These are phyloP conservation scores for Corvus cornix DNA, from an alignment of 2,113 vertebrate genomes.

Conservation along the genomic window DNA sequence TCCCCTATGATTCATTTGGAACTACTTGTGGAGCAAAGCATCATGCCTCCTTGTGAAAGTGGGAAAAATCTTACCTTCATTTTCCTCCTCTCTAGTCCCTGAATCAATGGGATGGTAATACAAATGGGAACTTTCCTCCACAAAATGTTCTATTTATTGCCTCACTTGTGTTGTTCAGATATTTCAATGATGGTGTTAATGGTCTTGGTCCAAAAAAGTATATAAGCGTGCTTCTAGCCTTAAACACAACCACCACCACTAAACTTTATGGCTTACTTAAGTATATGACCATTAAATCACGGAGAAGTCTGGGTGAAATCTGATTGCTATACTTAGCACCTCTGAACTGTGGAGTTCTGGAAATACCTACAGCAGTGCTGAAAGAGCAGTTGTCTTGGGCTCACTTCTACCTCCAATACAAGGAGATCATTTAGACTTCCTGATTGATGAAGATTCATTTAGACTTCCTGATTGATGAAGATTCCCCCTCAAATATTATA, in stretches of 20 bases:
- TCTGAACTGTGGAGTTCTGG: not conserved
- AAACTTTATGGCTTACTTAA: conserved; percentile 3
- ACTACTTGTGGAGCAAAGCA: not conserved
- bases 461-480: not conserved
- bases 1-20: not conserved
- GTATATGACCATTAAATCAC: not conserved
- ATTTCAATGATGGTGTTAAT: not conserved
- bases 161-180: not conserved
- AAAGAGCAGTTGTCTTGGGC: not conserved
- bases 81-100: not conserved
- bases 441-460: not conserved
- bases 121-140: not conserved
- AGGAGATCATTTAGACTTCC: not conserved
- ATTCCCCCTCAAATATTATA: not conserved
- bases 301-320: not conserved
- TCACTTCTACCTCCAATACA: not conserved
- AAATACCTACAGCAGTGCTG: conserved; percentile 17
- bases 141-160: not conserved
- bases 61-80: not conserved
- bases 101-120: not conserved
- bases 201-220: not conserved
- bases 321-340: conserved; percentile 8
- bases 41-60: not conserved
- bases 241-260: not conserved
- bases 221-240: not conserved